Evolutionary conservation across 2,888 invertebrate genomes (phyloP).

Genomic region (Petrolisthes cinctipes): DNA sequence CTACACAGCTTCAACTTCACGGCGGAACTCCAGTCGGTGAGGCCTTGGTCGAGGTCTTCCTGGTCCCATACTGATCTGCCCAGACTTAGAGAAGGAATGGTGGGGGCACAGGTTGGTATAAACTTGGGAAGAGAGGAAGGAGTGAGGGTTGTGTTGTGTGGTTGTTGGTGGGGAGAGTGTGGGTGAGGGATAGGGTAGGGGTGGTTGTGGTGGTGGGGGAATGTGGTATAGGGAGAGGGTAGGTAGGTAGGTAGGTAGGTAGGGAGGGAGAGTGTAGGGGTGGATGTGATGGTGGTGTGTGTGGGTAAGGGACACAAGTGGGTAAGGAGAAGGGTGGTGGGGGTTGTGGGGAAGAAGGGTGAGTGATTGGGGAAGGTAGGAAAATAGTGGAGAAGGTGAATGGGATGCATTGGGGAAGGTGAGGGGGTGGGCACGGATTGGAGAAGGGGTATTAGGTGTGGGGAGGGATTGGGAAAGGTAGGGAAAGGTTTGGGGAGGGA

Average conservation of each 20-base stretch:
- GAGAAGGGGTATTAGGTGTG: too few species aligned
- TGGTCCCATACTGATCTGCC: constrained; percentile 71
- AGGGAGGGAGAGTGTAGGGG: not conserved
- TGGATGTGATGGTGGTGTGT: too few species aligned
- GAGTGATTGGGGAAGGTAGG: too few species aligned
- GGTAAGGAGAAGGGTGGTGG: too few species aligned
- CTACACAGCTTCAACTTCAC: constrained; percentile 67
- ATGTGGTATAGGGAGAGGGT: not conserved
- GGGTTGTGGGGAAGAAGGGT: too few species aligned
- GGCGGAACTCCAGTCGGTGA: constrained; percentile 65
- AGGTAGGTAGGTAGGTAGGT: not conserved
- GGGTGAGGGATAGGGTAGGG: not conserved
- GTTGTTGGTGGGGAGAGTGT: not conserved
- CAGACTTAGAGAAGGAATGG: constrained; percentile 69
- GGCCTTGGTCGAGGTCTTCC: constrained; percentile 67
- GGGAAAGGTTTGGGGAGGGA: too few species aligned
- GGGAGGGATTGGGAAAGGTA: too few species aligned
- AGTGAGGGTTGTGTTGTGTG: too few species aligned
- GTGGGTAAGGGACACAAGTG: too few species aligned
- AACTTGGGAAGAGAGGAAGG: not conserved
- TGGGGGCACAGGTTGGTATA: constrained; percentile 69
- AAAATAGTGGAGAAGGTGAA: too few species aligned
- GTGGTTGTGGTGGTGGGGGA: not conserved
- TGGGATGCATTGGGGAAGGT: too few species aligned
- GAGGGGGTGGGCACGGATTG: too few species aligned